A percentile compares a stretch with the other conserved stretches of the same genome.
Conservation (phyloP, 2,888 invertebrate genomes). For the Torymus tubicola region DNA sequence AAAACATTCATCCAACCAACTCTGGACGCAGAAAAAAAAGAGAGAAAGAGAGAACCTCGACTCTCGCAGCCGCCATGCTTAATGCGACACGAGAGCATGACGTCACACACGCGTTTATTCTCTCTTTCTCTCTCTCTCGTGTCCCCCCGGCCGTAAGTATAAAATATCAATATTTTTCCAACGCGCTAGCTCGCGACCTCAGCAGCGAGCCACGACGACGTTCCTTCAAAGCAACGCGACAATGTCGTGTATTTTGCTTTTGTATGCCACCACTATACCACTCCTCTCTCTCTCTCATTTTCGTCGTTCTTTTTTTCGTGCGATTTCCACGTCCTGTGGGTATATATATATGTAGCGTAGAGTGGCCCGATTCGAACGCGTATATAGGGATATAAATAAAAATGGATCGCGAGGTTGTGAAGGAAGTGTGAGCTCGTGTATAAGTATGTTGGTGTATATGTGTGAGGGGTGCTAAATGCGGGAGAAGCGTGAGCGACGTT, state of each 20-base stretch:
- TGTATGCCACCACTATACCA: too few species aligned
- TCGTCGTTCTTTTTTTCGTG: too few species aligned
- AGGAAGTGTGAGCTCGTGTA: neutral
- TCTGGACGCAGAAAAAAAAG: neutral
- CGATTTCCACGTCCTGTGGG: neutral
- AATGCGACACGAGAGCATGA: conserved; percentile 18
- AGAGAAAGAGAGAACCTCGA: neutral
- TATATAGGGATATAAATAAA: conserved; percentile 32
- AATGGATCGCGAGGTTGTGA: conserved; percentile 7
- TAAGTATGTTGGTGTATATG: too few species aligned
- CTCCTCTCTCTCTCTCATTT: too few species aligned
- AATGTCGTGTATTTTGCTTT: too few species aligned
- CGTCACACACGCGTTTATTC: conserved; percentile 4
- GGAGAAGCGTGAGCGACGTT: too few species aligned
- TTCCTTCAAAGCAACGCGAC: too few species aligned
- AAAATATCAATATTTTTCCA: conserved; percentile 45
- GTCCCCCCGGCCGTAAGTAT: neutral
- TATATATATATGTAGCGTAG: neutral
- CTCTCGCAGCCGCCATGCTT: conserved; percentile 13
- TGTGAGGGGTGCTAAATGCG: neutral
- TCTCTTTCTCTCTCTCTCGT: neutral
- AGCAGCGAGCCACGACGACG: neutral
- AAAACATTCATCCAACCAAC: neutral
- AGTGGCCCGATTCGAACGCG: conserved; percentile 22
- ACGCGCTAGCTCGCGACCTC: neutral